These are phyloP conservation scores for Drosophila lutescens DNA, from an alignment of 2,888 invertebrate genomes.

Conservation along the genomic window DNA sequence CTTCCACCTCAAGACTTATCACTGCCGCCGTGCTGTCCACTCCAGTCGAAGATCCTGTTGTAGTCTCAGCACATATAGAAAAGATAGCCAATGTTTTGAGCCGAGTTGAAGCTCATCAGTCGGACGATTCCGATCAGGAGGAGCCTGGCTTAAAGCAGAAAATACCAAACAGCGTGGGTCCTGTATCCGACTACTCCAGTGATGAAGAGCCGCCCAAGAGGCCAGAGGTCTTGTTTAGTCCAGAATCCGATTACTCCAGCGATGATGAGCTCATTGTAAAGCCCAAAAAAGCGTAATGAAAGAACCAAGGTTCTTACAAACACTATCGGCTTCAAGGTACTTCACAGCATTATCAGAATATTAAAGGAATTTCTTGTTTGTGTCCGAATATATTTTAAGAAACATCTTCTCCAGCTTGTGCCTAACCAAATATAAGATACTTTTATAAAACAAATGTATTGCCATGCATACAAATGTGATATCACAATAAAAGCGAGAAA, in stretches of 20 bases:
- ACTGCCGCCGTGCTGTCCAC: constrained; percentile 41
- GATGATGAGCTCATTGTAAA: constrained; percentile 19
- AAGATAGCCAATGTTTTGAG: constrained; percentile 22
- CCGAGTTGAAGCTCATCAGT: not conserved
- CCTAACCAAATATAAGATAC: constrained; percentile 1
- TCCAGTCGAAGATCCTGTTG: constrained; percentile 1
- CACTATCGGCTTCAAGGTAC: not conserved
- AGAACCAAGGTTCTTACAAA: not conserved
- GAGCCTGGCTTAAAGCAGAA: not conserved
- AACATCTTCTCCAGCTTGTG: constrained; percentile 1
- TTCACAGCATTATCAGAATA: not conserved
- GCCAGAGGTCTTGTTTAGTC: not conserved
- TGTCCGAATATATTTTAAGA: not conserved
- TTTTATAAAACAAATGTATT: constrained; percentile 4
- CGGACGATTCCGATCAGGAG: not conserved
- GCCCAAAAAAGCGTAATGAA: constrained; percentile 7
- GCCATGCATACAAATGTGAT: constrained; percentile 15
- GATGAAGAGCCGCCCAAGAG: constrained; percentile 2
- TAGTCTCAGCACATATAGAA: constrained; percentile 11
- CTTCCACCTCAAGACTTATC: constrained; percentile 32
- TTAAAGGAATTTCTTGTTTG: not conserved
- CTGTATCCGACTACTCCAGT: not conserved
- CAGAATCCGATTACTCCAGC: constrained; percentile 14
- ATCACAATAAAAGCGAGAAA: constrained; percentile 14
- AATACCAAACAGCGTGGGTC: not conserved